A percentile compares a stretch with the other conserved stretches of the same genome.
These are phyloP conservation scores for Zeus faber DNA, from an alignment of 2,113 vertebrate species.

Conservation along the genomic window DNA sequence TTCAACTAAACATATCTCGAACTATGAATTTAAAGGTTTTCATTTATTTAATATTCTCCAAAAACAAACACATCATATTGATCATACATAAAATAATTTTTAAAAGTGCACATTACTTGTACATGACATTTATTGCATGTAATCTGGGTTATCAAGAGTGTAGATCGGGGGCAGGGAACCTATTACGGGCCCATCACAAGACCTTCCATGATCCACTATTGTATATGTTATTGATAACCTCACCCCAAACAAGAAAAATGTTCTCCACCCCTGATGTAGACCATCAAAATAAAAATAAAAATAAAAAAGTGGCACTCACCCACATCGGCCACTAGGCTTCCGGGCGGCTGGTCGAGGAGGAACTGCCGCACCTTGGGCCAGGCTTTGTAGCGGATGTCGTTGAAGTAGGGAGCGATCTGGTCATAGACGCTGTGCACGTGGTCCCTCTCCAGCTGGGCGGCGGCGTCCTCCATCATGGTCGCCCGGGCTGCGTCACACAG, in stretches of 20 bases:
- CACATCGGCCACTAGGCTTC: constrained; percentile 77
- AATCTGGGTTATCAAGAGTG: no score
- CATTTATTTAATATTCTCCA: neutral
- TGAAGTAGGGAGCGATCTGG: constrained; percentile 80
- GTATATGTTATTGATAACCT: neutral
- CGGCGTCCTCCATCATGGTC: constrained; percentile 75
- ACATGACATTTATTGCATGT: no score
- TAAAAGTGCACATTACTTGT: neutral
- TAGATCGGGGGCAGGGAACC: no score
- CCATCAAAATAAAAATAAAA: neutral
- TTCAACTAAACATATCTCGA: no score
- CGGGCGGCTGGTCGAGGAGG: constrained; percentile 74
- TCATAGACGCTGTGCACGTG: constrained; percentile 77
- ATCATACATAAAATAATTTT: neutral
- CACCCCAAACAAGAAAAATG: no score
- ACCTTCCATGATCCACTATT: neutral
- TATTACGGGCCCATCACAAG: no score
- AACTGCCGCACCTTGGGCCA: constrained; percentile 80
- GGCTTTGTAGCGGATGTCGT: constrained; percentile 74
- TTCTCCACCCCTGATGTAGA: no score
- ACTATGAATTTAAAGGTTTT: neutral
- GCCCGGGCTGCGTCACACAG: constrained; percentile 43
- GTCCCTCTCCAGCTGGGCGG: constrained; percentile 71
- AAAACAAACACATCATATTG: neutral
- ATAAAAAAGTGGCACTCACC: constrained; percentile 54